Base-by-base conservation (phyloP, 2,888 invertebrate genomes). In the Fragum whitleyi region DNA sequence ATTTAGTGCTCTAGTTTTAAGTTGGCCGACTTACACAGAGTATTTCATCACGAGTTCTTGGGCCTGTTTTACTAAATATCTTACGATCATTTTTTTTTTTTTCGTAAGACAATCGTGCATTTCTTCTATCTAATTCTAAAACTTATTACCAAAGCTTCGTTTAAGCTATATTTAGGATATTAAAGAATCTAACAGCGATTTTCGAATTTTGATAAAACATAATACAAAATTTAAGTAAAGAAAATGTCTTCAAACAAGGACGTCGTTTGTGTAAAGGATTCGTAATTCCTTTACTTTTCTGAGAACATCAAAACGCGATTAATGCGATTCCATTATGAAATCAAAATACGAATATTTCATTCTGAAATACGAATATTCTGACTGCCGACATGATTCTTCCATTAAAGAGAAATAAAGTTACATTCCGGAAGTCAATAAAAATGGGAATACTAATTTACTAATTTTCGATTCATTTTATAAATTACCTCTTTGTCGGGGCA, bases 381-480 rank as follows among this genome's bases (percentile, higher is more conserved):
- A 57, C 72, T 57, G 71, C 16, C 62, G 62, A 83, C 83, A 83
- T 77, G 83, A 75, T 67, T 71, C 70, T 83, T 77, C 83, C 83
- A 83, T 83, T 83, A 83, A 77, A 77, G 61, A 47, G 74, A 74
- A 74, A 81, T 77, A 65, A 70, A 74, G 69, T 55, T 53, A 74
- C 57, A 51, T 61, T 32, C 62, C 65, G 71, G 72, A 79, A 67
- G 72, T n/a, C 69, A 36, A 62, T 47, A 68, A 75, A 74, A 47
- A 57, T 62, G 74, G 67, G 79, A 79, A 79, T 72, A 79, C 83
- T 79, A 83, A 79, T 79, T 74, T 77, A 73, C 71, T 74, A 79
- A 83, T 83, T 83, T 79, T 83, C 83, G 79, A 77, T 79, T 83
- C 79, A 78, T 74, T 78, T 83, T 79, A 83, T 79, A 83, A 83